These are phyloP conservation scores for Drosophila imparisetae DNA, from an alignment of 2,888 invertebrate genomes.

Conservation along the genomic window DNA sequence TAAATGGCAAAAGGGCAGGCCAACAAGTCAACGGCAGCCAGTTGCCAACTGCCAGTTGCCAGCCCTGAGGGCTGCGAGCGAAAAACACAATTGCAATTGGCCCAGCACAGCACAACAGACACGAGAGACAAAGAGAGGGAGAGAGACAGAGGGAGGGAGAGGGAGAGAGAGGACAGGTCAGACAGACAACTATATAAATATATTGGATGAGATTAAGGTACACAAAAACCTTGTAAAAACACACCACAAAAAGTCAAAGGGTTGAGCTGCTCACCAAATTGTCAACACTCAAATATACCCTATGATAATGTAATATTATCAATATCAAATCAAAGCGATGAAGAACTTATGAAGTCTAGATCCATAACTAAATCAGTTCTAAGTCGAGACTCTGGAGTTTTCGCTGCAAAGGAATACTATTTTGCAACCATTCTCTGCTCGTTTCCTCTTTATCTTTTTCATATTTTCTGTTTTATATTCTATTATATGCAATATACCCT, in stretches of 20 bases:
- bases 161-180: neutral
- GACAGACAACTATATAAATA: conserved; percentile 46
- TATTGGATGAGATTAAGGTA: conserved; percentile 66
- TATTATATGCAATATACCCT: neutral
- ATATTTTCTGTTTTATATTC: neutral
- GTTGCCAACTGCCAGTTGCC: conserved; percentile 25
- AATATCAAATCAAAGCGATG: neutral
- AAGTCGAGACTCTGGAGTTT: neutral
- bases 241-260: conserved; percentile 32
- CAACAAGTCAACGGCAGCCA: conserved; percentile 42
- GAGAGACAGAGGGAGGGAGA: too few species aligned
- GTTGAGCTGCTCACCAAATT: neutral
- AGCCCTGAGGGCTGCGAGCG: conserved; percentile 42
- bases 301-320: neutral
- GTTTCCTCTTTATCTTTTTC: neutral
- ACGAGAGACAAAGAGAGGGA: neutral
- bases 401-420: neutral
- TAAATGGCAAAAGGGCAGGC: conserved; percentile 38
- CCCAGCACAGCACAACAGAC: neutral
- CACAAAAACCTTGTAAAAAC: conserved; percentile 41
- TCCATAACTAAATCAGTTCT: neutral
- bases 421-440: neutral
- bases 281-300: conserved; percentile 8
- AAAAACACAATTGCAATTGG: conserved; percentile 37
- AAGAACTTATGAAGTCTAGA: neutral